Base-by-base conservation (phyloP, 2,888 invertebrate species). In the Dryobota labecula region DNA sequence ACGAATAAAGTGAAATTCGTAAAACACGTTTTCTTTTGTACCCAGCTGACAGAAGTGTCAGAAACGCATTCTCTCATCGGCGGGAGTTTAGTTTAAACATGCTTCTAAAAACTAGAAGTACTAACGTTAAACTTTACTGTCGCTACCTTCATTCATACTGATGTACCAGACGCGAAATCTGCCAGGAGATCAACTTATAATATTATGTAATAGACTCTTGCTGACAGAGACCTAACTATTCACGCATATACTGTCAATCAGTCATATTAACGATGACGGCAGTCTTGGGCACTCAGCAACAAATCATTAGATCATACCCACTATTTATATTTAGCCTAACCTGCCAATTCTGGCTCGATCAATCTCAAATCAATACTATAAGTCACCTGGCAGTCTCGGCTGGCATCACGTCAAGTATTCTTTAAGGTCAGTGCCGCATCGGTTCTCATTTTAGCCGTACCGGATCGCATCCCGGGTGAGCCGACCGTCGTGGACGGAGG, bases 401-500 rank as follows among this genome's bases (percentile, higher is more conserved):
- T 95, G 94, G 94, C 94, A 93, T 73, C 74, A 75, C 80, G 87
- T 94, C 94, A 94, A 93, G 82, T 90, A 89, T 88, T 87, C 84
- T 85, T 85, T 89, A 90, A 93, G 94, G 93, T 93, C 93, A 94
- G 88, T 93, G 90, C 88, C 90, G 90, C 86, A 88, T 88, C 87
- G 84, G 83, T 87, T 86, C 83, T 91, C 90, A 85, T 91, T 95
- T 94, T 95, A 98, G 98, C 98, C 96, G 98, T 98, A 78, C 98
- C 98, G 70, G 97, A 97, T 70, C 97, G 97, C 84, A 97, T 98
- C 87, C 97, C 97, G 80, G 97, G 97, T 69, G 97, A 97, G 85
- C 98, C 98, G 33, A 96, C 96, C 70, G 97, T 98, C 36, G 96
- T 97, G n/a, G 98, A 98, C 91, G 97, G 97, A n/a, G 98, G 98